A percentile compares a stretch with the other conserved stretches of the same genome.
phyloP scores from a whole-genome alignment of 2,113 vertebrate genomes.

The Calidris pugnax region DNA sequence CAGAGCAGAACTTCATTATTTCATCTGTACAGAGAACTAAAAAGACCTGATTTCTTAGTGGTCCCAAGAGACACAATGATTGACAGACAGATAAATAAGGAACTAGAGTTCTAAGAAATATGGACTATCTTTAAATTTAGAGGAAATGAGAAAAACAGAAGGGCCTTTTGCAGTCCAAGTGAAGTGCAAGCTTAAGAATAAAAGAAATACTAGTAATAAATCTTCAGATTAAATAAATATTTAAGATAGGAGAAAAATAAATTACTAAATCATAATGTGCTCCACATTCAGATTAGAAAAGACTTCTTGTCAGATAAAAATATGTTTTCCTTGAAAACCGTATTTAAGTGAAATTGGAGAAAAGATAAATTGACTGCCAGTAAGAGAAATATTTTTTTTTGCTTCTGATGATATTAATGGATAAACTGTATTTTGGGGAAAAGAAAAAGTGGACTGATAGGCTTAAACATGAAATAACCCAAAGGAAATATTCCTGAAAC shows the following conservation, averaged over 20 bases:
- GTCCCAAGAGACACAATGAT: neutral
- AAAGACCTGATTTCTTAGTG: neutral
- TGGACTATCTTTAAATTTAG: slow-evolving; percentile 13
- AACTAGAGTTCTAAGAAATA: slow-evolving; percentile 31
- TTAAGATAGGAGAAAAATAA: neutral
- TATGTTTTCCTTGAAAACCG: neutral
- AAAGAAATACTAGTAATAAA: slow-evolving; percentile 21
- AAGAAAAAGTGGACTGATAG: neutral
- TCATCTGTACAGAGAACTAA: neutral
- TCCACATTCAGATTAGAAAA: neutral
- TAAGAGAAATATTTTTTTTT: neutral
- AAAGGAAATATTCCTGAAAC: neutral
- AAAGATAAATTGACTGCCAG: neutral
- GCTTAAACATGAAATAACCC: neutral
- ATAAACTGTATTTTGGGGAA: neutral
- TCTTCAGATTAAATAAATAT: slow-evolving; percentile 16
- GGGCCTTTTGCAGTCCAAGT: neutral
- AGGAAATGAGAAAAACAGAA: slow-evolving; percentile 43
- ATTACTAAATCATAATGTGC: neutral
- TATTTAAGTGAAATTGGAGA: neutral
- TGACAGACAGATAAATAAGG: slow-evolving; percentile 13
- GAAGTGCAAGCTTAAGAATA: neutral
- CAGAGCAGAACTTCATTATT: slow-evolving; percentile 9
- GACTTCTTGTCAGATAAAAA: neutral
- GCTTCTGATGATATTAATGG: neutral